phyloP scores from a whole-genome alignment of 2,113 vertebrate genomes.

The Callorhinus ursinus region DNA sequence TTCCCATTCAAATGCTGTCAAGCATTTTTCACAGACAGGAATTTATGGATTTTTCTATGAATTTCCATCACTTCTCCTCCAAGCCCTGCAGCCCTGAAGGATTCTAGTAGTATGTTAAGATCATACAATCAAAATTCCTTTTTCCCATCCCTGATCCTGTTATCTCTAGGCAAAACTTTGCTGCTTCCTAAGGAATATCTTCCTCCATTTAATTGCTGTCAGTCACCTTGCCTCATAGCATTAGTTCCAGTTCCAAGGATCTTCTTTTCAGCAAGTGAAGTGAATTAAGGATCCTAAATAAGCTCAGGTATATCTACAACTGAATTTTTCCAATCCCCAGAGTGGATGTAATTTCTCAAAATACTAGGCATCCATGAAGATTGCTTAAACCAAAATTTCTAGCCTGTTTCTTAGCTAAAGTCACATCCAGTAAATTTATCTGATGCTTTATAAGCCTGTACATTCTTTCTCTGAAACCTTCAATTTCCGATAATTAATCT shows the following conservation, averaged over 20 bases:
- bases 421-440: background rate
- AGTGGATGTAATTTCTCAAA: background rate
- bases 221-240: background rate
- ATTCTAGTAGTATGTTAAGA: background rate
- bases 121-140: background rate
- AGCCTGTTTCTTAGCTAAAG: background rate
- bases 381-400: background rate
- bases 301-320: background rate
- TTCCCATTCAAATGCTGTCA: background rate
- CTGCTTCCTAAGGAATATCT: background rate
- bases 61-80: background rate
- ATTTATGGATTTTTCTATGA: background rate
- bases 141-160: background rate
- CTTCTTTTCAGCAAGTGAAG: background rate
- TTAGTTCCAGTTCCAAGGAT: background rate
- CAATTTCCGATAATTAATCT: background rate
- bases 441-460: background rate
- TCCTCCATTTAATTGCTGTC: background rate
- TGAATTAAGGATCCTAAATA: background rate
- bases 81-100: background rate
- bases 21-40: background rate
- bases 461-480: background rate
- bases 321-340: background rate
- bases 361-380: background rate
- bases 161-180: background rate